These are phyloP conservation scores for Argyrosomus japonicus DNA, from an alignment of 2,113 vertebrate genomes.

Conservation along the genomic window DNA sequence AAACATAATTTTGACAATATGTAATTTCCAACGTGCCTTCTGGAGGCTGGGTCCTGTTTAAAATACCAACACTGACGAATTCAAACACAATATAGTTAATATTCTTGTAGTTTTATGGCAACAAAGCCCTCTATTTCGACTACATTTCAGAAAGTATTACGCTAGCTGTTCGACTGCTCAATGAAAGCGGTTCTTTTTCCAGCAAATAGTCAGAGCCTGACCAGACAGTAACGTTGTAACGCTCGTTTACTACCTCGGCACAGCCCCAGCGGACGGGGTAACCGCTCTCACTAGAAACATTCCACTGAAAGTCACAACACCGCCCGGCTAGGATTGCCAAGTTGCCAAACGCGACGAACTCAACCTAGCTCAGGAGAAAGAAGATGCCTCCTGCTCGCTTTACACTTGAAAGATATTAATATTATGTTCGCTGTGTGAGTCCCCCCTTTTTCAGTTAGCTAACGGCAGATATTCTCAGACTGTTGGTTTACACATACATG, in stretches of 20 bases:
- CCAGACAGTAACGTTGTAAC: background rate
- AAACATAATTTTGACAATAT: background rate
- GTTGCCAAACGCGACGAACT: slow-evolving; percentile 18
- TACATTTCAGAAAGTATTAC: background rate
- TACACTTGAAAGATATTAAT: background rate
- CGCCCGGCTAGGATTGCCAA: slow-evolving; percentile 52
- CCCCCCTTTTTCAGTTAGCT: background rate
- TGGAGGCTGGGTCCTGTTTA: background rate
- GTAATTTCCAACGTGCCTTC: background rate
- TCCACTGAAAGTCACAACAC: slow-evolving; percentile 55
- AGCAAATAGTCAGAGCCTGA: slow-evolving; percentile 58
- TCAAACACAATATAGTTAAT: background rate
- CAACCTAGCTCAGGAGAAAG: slow-evolving; percentile 22
- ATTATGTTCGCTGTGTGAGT: background rate
- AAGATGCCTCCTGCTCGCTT: slow-evolving; percentile 43
- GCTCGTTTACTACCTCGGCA: slow-evolving; percentile 40
- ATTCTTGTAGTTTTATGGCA: background rate
- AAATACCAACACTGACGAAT: background rate
- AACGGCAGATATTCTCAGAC: slow-evolving; percentile 11
- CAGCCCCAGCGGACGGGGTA: slow-evolving; percentile 54
- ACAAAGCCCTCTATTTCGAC: background rate
- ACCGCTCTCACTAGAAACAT: slow-evolving; percentile 15
- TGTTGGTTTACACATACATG: slow-evolving; percentile 25
- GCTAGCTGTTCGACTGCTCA: background rate
- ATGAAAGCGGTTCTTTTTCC: slow-evolving; percentile 34